Base-by-base conservation (phyloP, 2,113 vertebrate species). In the Bubalus kerabau region DNA sequence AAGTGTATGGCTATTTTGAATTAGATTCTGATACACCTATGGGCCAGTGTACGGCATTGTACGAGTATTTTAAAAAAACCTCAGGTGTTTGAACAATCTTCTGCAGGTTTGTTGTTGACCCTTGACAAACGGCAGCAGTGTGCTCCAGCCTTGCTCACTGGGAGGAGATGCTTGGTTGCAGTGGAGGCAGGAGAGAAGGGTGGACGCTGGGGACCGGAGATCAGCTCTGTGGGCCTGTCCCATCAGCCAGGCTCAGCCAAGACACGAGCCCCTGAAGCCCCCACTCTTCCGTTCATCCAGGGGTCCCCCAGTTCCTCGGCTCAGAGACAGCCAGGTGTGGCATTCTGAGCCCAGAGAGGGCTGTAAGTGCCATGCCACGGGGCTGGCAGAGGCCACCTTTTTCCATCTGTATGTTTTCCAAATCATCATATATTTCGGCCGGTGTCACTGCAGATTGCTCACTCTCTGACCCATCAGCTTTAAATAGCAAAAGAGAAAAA, bases 401-500 rank as follows among this genome's bases (percentile, higher is more conserved):
- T 99, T 98, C 98, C 98, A 97, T 98, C 98, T 98, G 98, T 98
- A n/a, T 98, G 76, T 98, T 99, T 99, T 99, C 98, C 98, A 93
- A 96, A 98, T 98, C 98, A 90, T 97, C 96, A 82, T 96, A 93
- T 98, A 98, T 98, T 99, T 99, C 98, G 98, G 97, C 97, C 82
- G 64, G 83, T 98, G 98, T 98, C 98, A 98, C 83, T 96, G 92
- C 97, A 97, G 98, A 98, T 98, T 98, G 98, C 98, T 99, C 98
- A 97, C 98, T 96, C 96, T 93, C 98, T 98, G 98, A 99, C 98
- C 98, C 84, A 50, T 95, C 97, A 97, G 97, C 98, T 98, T 99
- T 98, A 99, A 99, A 99, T 94, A 99, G 98, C 98, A 98, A 97
- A 98, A 98, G 98, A 98, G 98, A 98, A 98, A 95, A 98, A 98